phyloP scores from a whole-genome alignment of 1,140 invertebrate species.

The Andricus grossulariae region DNA sequence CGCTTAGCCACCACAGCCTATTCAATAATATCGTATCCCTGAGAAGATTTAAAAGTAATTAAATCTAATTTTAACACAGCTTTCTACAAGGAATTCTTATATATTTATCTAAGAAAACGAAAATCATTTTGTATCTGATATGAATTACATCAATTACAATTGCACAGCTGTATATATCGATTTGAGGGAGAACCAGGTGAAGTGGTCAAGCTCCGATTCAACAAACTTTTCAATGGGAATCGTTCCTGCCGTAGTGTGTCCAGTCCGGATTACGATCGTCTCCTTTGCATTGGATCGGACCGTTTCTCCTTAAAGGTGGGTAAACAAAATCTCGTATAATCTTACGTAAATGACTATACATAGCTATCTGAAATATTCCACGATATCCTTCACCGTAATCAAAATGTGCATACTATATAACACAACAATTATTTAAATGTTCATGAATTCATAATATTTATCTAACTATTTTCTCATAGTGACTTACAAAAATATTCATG shows the following conservation, averaged over 20 bases:
- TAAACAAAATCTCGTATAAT: slow-evolving; percentile 1
- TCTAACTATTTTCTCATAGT: too few relatives aligned
- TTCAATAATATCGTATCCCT: too few relatives aligned
- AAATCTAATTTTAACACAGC: too few relatives aligned
- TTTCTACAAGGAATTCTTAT: neutral
- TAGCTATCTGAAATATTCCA: neutral
- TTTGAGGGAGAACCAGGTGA: slow-evolving; percentile 89
- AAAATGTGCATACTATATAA: too few relatives aligned
- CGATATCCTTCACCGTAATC: too few relatives aligned
- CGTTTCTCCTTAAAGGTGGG: slow-evolving; percentile 71
- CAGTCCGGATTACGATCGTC: slow-evolving; percentile 81
- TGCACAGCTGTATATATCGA: slow-evolving; percentile 86
- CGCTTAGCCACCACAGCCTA: too few relatives aligned
- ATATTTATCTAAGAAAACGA: neutral
- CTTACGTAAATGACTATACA: neutral
- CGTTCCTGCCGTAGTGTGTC: slow-evolving; percentile 80
- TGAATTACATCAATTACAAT: slow-evolving; percentile 37
- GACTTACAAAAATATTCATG: too few relatives aligned
- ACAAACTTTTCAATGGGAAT: slow-evolving; percentile 81
- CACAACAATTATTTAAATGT: too few relatives aligned
- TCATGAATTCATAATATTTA: too few relatives aligned
- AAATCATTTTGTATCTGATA: neutral
- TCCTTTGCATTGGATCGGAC: slow-evolving; percentile 79
- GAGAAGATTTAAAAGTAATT: too few relatives aligned
- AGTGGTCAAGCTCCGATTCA: slow-evolving; percentile 82